Conservation (phyloP, 2,888 invertebrate genomes). For the Sesia bembeciformis region DNA sequence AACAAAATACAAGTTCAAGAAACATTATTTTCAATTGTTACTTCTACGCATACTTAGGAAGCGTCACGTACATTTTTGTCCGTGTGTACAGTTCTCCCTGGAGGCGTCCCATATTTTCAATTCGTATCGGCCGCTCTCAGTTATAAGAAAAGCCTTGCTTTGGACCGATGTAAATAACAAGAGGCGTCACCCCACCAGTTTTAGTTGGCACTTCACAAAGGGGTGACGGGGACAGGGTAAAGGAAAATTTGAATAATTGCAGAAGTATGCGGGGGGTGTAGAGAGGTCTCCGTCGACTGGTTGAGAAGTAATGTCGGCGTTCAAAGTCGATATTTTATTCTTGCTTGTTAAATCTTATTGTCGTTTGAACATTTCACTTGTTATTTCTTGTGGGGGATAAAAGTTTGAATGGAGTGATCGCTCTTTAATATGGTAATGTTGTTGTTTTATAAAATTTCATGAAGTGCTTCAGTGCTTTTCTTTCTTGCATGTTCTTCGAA, state of each 20-base stretch:
- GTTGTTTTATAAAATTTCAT: no score
- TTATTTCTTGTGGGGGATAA: constrained; percentile 13
- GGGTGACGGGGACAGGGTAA: constrained; percentile 1
- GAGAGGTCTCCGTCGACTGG: constrained; percentile 14
- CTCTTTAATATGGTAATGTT: no score
- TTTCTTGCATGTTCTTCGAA: no score
- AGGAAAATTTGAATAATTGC: neutral
- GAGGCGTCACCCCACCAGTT: constrained; percentile 25
- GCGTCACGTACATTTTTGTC: neutral
- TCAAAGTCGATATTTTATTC: constrained; percentile 61
- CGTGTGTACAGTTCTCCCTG: constrained; percentile 28
- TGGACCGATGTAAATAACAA: constrained; percentile 39
- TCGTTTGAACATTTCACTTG: constrained; percentile 44
- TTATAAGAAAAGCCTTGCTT: constrained; percentile 52
- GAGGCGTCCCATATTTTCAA: constrained; percentile 60
- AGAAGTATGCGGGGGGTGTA: neutral
- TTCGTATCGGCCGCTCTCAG: constrained; percentile 48
- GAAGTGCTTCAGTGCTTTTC: no score
- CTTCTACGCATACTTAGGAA: neutral
- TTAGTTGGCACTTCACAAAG: constrained; percentile 17
- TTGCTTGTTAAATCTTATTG: constrained; percentile 61
- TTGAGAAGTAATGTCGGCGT: constrained; percentile 26
- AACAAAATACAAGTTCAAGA: no score
- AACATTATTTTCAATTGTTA: no score
- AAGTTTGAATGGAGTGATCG: neutral